These are phyloP conservation scores for Amphiprion clarkii DNA, from an alignment of 2,797 vertebrate genomes.

Conservation along the genomic window DNA sequence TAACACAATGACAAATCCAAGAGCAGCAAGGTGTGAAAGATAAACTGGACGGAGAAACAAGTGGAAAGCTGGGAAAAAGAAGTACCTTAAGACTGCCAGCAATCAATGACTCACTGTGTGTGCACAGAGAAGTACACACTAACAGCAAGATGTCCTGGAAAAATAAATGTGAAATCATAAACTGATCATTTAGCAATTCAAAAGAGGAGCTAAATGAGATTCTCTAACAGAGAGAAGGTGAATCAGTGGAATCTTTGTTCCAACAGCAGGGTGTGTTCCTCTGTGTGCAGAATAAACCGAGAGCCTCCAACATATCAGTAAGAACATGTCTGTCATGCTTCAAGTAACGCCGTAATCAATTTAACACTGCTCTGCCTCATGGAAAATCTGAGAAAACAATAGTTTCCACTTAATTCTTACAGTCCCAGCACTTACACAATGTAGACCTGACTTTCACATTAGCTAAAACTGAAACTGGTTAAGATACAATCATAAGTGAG, in stretches of 20 bases:
- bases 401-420: slow-evolving; percentile 30
- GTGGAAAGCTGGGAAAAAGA: slow-evolving; percentile 30
- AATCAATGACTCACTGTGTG: slow-evolving; percentile 43
- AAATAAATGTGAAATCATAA: slow-evolving; percentile 49
- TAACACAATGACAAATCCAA: slow-evolving; percentile 55
- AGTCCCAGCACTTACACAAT: neutral
- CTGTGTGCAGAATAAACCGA: slow-evolving; percentile 11
- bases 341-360: slow-evolving; percentile 46
- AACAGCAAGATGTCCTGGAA: slow-evolving; percentile 32
- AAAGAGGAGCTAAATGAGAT: slow-evolving; percentile 39
- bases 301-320: slow-evolving; percentile 29
- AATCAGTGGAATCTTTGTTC: slow-evolving; percentile 33
- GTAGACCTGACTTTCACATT: neutral
- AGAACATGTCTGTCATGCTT: slow-evolving; percentile 36
- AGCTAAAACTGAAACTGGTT: slow-evolving; percentile 4
- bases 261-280: neutral
- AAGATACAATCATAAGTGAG: neutral
- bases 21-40: slow-evolving; percentile 54
- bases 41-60: slow-evolving; percentile 53
- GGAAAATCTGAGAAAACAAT: slow-evolving; percentile 38
- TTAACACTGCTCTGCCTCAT: slow-evolving; percentile 25
- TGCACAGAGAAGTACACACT: slow-evolving; percentile 26
- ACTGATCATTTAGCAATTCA: slow-evolving; percentile 38
- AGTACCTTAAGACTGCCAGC: slow-evolving; percentile 37
- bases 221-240: slow-evolving; percentile 13